Evolutionary conservation across 2,797 vertebrate species (phyloP).

Genomic region (Chaunax sp.): DNA sequence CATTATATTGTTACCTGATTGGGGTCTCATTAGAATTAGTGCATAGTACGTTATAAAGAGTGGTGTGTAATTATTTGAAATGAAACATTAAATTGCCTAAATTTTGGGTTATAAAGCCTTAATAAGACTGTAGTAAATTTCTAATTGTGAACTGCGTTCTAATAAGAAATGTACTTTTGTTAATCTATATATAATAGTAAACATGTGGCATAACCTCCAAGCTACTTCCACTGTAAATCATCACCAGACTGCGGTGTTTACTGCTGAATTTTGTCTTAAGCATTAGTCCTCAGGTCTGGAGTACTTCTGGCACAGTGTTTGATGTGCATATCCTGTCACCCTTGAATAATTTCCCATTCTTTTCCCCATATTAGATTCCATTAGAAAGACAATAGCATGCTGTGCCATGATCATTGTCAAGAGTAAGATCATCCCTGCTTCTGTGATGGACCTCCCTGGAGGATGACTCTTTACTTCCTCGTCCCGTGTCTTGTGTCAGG

Average conservation of each 20-base stretch:
- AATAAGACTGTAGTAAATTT: background rate
- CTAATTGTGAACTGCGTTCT: background rate
- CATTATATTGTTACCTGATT: too few species aligned
- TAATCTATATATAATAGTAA: background rate
- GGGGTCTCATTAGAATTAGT: background rate
- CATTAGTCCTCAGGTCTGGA: slow-evolving; percentile 8
- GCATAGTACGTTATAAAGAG: too few species aligned
- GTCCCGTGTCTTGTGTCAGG: slow-evolving; percentile 58
- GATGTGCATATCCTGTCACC: slow-evolving; percentile 23
- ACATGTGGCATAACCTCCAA: background rate
- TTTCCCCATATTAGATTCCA: slow-evolving; percentile 37
- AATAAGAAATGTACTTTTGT: background rate
- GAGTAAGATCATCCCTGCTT: slow-evolving; percentile 55
- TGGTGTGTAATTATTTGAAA: background rate
- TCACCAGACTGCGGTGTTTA: slow-evolving; percentile 11
- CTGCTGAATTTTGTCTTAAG: slow-evolving; percentile 21
- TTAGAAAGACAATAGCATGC: slow-evolving; percentile 49
- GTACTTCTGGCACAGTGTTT: slow-evolving; percentile 24
- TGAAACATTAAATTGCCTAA: background rate
- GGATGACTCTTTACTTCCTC: slow-evolving; percentile 68
- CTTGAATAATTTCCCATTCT: slow-evolving; percentile 53
- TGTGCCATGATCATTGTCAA: slow-evolving; percentile 56
- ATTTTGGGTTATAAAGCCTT: background rate
- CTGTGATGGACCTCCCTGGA: slow-evolving; percentile 55
- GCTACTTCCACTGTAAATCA: background rate